phyloP scores from a whole-genome alignment of 2,888 invertebrate genomes.

The Unio delphinus region DNA sequence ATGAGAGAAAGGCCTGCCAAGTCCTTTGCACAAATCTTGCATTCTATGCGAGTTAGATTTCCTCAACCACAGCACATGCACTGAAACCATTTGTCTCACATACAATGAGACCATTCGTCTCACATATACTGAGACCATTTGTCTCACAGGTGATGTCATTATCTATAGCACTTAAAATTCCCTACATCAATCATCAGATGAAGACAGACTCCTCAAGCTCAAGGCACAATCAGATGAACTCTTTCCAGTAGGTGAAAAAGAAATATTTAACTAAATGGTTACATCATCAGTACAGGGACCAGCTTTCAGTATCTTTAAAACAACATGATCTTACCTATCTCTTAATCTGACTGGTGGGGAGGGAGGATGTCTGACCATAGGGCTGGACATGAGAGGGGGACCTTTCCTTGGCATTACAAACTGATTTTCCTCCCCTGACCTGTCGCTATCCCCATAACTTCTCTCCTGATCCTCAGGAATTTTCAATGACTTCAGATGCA shows the following conservation, averaged over 20 bases:
- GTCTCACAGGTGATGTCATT: too few relatives aligned
- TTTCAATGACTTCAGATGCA: slow-evolving; percentile 41
- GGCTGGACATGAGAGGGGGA: slow-evolving; percentile 14
- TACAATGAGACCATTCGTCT: too few relatives aligned
- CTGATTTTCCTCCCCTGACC: slow-evolving; percentile 15
- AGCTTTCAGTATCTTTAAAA: background rate
- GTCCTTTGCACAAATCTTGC: too few relatives aligned
- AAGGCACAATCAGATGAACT: background rate
- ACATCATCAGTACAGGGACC: background rate
- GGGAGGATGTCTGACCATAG: slow-evolving; percentile 49
- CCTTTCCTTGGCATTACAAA: slow-evolving; percentile 18
- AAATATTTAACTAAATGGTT: background rate
- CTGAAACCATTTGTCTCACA: too few relatives aligned
- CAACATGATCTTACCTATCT: slow-evolving; percentile 47
- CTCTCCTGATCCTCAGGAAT: slow-evolving; percentile 51
- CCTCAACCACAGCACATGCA: too few relatives aligned
- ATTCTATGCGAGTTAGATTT: too few relatives aligned
- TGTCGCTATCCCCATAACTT: slow-evolving; percentile 31
- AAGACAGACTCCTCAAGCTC: background rate
- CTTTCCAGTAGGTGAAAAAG: background rate
- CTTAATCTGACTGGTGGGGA: slow-evolving; percentile 63
- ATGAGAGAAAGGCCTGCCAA: too few relatives aligned
- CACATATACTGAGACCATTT: too few relatives aligned
- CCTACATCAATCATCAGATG: background rate
- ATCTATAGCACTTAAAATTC: too few relatives aligned